Evolutionary conservation across 1,140 invertebrate species (phyloP), one percentile per base, ranked within the genome.

Genomic region (Tetramorium parvispinum): DNA sequence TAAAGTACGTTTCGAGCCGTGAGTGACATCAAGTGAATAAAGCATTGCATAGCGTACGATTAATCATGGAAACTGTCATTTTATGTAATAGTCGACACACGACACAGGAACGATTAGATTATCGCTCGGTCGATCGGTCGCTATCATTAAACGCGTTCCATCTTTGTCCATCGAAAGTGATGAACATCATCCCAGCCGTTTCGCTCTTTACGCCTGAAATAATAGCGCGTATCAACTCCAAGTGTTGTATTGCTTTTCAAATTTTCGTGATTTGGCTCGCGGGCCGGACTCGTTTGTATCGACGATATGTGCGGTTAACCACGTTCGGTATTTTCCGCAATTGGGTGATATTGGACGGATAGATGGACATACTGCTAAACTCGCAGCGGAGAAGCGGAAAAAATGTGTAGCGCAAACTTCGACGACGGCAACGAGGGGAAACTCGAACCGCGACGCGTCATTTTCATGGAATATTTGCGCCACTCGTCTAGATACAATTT

Each of bases 311-410:
- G 89, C 73, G 89, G 89, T 91, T 88, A 90, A 65, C 89, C 89
- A 57, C 83, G 76, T 63, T 88, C 73, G 82, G 87, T 86, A 86
- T 90, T 90, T 90, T 88, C 88, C 73, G 75, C 86, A 87, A 90
- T 90, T 90, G 88, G 55, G 53, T 79, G 89, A 90, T 91, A 91
- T 90, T 78, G 89, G 88, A 91, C 68, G 88, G 86, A 90, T 90
- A 57, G 71, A n/a, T 51, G 55, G 46, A 32, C 51, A 53, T 68
- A 86, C 78, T 63, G 82, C 63, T 57, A 76, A 65, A 76, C 79
- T 63, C 55, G 46, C 32, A 18, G 51, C 51, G 32, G 40, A 32
- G 63, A 79, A 87, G 78, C 75, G 61, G 55, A 16, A 63, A 77
- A 88, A 88, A 53, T 46, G 51, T 53, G 37, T 32, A 70, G 32